Percentiles rank a stretch among this genome's conserved stretches.
Evolutionary conservation across 1,140 invertebrate genomes (phyloP).

Genomic region (Neocloeon triangulifer): DNA sequence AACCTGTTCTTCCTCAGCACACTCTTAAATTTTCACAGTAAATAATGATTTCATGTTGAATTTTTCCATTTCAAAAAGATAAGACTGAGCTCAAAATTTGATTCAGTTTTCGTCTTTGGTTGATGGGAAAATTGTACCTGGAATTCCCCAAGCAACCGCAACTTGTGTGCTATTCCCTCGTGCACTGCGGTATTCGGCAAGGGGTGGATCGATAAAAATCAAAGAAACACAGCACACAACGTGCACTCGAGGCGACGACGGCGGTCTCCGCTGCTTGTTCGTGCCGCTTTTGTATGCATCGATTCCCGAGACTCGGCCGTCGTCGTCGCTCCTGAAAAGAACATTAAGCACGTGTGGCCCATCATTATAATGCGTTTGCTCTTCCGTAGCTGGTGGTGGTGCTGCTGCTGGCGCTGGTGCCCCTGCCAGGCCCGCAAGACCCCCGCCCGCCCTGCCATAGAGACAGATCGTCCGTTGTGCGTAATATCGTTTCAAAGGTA

Average conservation of each 20-base stretch:
- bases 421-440: constrained; percentile 63
- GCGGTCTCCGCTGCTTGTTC: background rate
- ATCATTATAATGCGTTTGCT: background rate
- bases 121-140: too few species aligned
- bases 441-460: constrained; percentile 69
- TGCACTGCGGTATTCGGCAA: too few species aligned
- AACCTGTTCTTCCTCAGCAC: background rate
- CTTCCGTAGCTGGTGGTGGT: constrained; percentile 40
- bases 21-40: background rate
- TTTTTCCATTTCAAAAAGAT: background rate
- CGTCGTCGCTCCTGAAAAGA: background rate
- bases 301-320: background rate
- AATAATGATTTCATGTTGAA: background rate
- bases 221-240: background rate
- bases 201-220: too few species aligned
- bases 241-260: background rate
- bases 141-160: too few species aligned
- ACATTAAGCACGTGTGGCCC: background rate
- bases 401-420: constrained; percentile 55
- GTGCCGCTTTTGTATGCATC: background rate
- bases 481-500: constrained; percentile 65
- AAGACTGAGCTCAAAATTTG: too few species aligned
- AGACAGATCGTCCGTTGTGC: constrained; percentile 70
- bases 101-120: too few species aligned
- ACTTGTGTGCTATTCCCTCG: too few species aligned